phyloP scores from a whole-genome alignment of 2,888 invertebrate species.

The Nemurella pictetii region DNA sequence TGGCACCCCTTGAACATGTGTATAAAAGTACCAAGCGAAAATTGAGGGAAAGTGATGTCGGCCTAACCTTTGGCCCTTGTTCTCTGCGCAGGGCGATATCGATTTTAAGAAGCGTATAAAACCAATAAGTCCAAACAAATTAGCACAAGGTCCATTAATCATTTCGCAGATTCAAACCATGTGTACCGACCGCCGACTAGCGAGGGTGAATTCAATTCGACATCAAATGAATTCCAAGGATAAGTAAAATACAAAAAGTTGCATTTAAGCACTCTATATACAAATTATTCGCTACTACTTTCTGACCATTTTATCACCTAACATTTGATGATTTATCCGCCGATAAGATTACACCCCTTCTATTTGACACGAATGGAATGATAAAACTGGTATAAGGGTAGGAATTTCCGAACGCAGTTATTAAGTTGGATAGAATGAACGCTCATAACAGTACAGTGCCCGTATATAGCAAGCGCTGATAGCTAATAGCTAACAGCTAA shows the following conservation, averaged over 20 bases:
- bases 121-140: slow-evolving; percentile 31
- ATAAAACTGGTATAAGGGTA: background rate
- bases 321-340: background rate
- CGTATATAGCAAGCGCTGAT: too few relatives aligned
- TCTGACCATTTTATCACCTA: background rate
- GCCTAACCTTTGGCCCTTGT: background rate
- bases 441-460: too few relatives aligned
- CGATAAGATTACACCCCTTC: background rate
- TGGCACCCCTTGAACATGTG: background rate
- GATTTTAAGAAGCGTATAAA: slow-evolving; percentile 10
- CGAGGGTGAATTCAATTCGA: background rate
- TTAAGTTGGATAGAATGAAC: too few relatives aligned
- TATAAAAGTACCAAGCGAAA: background rate
- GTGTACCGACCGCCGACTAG: too few relatives aligned
- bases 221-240: background rate
- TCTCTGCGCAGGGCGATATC: background rate
- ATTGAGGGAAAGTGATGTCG: background rate
- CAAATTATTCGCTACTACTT: background rate
- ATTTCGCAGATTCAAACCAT: slow-evolving; percentile 15
- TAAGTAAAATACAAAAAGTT: background rate
- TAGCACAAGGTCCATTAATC: slow-evolving; percentile 24
- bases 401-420: too few relatives aligned
- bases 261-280: background rate
- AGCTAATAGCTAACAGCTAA: too few relatives aligned
- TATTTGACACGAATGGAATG: background rate